Percentiles rank a stretch among this genome's conserved stretches.
Evolutionary conservation across 2,113 vertebrate species (phyloP).

Genomic region (Eudyptes chrysolophus): DNA sequence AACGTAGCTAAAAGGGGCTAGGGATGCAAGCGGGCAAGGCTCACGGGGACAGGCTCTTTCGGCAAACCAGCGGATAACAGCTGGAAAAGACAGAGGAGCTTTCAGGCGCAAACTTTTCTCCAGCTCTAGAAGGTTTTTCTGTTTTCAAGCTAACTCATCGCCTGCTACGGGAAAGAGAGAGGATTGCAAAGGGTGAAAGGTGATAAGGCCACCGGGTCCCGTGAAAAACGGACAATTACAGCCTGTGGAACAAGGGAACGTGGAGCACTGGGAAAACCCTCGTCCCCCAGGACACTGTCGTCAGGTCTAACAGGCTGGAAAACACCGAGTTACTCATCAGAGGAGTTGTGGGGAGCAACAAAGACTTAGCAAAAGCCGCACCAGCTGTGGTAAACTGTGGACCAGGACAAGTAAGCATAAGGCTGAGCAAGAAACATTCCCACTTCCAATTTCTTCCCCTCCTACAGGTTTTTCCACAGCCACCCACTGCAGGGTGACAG

Average conservation of each 20-base stretch:
- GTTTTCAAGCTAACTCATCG: not conserved
- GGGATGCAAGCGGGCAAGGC: not conserved
- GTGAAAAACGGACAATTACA: not conserved
- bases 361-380: not conserved
- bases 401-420: fast-evolving
- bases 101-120: not conserved
- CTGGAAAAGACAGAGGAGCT: not conserved
- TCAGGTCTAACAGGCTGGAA: not conserved
- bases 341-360: not conserved
- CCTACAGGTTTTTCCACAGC: not conserved
- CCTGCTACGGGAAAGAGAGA: not conserved
- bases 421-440: not conserved
- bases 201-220: not conserved
- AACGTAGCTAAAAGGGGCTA: not conserved
- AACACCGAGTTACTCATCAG: not conserved
- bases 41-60: not conserved
- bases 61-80: not conserved
- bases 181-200: not conserved
- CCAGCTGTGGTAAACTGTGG: not conserved
- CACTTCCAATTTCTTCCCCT: not conserved
- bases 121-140: not conserved
- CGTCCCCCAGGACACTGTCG: fast-evolving
- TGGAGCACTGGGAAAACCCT: not conserved
- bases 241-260: not conserved
- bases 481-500: not conserved